Evolutionary conservation across 2,888 invertebrate species (phyloP), one percentile per base, ranked within the genome.

Genomic region (Cephus nigrinus): DNA sequence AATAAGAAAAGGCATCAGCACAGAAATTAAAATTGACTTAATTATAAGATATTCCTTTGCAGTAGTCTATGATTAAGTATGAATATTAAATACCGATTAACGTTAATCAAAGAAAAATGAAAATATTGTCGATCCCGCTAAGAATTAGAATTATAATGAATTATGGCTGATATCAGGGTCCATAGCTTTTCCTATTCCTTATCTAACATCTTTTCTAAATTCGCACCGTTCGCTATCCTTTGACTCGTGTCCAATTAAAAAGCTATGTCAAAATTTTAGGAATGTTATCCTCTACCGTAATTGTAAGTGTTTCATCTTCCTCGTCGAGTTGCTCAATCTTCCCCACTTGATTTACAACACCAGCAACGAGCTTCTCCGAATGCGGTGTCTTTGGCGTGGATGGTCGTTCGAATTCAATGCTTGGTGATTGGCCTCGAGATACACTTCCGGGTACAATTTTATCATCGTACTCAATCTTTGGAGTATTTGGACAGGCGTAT

Each of bases 361-460:
- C 84, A 5, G 83, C 81, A 33, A 86, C 80, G 23, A 84, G 69
- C 80, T 86, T 84, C 15, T 86, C 83, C 9, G 82, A 80, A 36
- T 81, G 79, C 55, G 83, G 81, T 31, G 80, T 85, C 73, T 84
- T 86, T 32, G 85, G 84, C 0, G 81, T 83, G 33, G 69, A 69
- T 1, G 84, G 84, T 68, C 77, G 11, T n/a, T 31, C 36, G 1
- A 35, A 2, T 34, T 77, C 75, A 12, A 40, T 68, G 32, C 32
- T 73, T 23, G 77, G 77, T 12, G 80, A 68, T 33, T 79, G 75
- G 15, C 73, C 77, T 11, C 76, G 75, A 0, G 82, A 80, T 11
- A 82, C 69, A 36, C 73, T 77, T 68, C 76, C 82, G 11, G 82
- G 79, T 11, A 77, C 69, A 30, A 80, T 78, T 75, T 78, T 83